phyloP scores from a whole-genome alignment of 2,113 vertebrate species.

The Hydrochoerus hydrochaeris region DNA sequence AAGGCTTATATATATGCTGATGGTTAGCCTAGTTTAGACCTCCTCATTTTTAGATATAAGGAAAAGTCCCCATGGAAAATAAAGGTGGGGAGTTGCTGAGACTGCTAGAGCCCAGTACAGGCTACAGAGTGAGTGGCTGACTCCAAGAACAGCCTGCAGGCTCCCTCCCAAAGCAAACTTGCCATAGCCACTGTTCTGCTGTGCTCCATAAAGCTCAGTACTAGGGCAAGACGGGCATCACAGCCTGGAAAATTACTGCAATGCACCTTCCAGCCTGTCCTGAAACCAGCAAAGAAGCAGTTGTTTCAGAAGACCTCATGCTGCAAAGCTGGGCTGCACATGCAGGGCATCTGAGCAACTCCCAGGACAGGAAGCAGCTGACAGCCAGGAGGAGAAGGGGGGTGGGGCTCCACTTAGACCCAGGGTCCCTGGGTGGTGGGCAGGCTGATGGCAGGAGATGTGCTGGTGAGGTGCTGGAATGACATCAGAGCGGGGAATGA shows the following conservation, averaged over 20 bases:
- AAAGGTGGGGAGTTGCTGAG: neutral
- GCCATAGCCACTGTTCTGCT: conserved; percentile 41
- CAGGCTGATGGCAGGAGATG: neutral
- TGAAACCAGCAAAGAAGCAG: conserved; percentile 60
- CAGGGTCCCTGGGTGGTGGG: neutral
- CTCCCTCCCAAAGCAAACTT: conserved; percentile 71
- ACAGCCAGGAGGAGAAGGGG: neutral
- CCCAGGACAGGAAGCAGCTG: neutral
- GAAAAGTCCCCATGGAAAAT: conserved; percentile 21
- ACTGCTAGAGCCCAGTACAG: neutral
- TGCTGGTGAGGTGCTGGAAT: neutral
- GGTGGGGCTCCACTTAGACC: neutral
- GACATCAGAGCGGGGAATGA: neutral
- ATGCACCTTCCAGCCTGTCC: neutral
- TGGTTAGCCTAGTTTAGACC: neutral
- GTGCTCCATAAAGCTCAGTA: conserved; percentile 59
- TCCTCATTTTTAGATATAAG: neutral
- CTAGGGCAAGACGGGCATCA: neutral
- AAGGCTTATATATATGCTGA: neutral
- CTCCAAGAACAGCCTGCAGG: conserved; percentile 57
- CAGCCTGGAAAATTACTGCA: conserved; percentile 73
- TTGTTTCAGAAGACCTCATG: conserved; percentile 66
- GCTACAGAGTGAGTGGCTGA: neutral
- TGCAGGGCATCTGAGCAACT: neutral
- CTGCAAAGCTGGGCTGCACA: neutral